Conservation (phyloP, 2,888 invertebrate genomes). For the Chouioia cunea region DNA sequence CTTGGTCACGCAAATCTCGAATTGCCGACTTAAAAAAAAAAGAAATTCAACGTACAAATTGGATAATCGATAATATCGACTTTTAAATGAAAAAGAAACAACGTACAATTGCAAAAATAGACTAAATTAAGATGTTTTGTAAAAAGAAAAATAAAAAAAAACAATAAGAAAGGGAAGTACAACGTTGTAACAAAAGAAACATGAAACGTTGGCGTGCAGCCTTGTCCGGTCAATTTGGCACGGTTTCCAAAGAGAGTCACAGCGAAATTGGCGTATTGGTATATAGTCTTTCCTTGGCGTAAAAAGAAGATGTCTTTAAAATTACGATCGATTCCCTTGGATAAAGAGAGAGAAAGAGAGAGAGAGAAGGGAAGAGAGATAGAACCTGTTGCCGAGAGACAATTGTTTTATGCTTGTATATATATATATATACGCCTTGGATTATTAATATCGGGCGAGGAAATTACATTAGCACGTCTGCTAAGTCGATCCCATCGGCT, state of each 20-base stretch:
- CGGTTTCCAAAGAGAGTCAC: not conserved
- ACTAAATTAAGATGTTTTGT: not conserved
- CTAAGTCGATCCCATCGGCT: conserved; percentile 32
- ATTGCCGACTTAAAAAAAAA: conserved; percentile 18
- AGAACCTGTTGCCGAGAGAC: conserved; percentile 42
- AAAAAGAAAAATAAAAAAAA: conserved; percentile 1
- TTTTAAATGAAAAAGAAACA: no score
- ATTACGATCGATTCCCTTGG: not conserved
- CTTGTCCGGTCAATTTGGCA: conserved; percentile 20
- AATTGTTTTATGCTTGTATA: no score
- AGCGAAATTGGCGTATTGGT: no score
- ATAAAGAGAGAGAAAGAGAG: not conserved
- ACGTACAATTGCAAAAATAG: conserved; percentile 35
- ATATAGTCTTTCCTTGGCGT: no score
- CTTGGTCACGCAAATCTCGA: conserved; percentile 45
- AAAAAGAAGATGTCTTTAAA: not conserved
- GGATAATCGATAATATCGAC: conserved; percentile 8
- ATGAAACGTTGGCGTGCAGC: conserved; percentile 13
- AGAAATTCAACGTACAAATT: not conserved
- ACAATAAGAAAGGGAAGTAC: not conserved
- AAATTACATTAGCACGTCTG: conserved; percentile 45
- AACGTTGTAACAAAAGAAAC: not conserved
- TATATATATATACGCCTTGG: conserved; percentile 16
- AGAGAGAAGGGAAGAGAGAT: not conserved
- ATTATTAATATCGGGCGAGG: conserved; percentile 46